These are phyloP conservation scores for Drosophila nr. perissopoda DNA, from an alignment of 2,888 invertebrate species.

Conservation along the genomic window DNA sequence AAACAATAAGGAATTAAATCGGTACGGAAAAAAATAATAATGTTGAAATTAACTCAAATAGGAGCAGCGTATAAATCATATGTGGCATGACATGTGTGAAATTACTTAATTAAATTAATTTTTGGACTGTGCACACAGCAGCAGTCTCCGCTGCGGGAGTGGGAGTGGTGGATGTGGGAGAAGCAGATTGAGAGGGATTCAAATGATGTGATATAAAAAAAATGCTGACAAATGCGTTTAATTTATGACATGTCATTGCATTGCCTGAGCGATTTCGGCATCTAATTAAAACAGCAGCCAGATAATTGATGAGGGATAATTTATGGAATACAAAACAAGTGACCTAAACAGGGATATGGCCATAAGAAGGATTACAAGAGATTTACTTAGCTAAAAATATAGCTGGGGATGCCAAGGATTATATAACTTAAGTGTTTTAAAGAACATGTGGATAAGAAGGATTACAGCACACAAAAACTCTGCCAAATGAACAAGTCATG, in stretches of 20 bases:
- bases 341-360: too few species aligned
- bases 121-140: constrained; percentile 33
- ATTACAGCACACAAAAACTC: neutral
- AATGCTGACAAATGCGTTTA: constrained; percentile 54
- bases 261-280: constrained; percentile 29
- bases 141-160: too few species aligned
- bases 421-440: neutral
- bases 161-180: neutral
- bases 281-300: constrained; percentile 46
- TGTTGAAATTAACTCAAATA: constrained; percentile 68
- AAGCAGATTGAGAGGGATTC: neutral
- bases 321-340: neutral
- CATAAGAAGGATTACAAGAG: neutral
- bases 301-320: constrained; percentile 30
- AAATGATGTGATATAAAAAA: constrained; percentile 16
- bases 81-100: constrained; percentile 68
- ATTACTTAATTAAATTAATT: constrained; percentile 76
- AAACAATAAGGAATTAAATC: constrained; percentile 21
- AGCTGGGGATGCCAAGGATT: neutral
- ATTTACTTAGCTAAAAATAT: neutral
- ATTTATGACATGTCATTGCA: constrained; percentile 63
- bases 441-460: neutral
- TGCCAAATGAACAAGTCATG: neutral
- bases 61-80: constrained; percentile 69
- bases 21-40: constrained; percentile 3